These are phyloP conservation scores for Temnothorax unifasciatus DNA, from an alignment of 2,888 invertebrate genomes.

Conservation along the genomic window DNA sequence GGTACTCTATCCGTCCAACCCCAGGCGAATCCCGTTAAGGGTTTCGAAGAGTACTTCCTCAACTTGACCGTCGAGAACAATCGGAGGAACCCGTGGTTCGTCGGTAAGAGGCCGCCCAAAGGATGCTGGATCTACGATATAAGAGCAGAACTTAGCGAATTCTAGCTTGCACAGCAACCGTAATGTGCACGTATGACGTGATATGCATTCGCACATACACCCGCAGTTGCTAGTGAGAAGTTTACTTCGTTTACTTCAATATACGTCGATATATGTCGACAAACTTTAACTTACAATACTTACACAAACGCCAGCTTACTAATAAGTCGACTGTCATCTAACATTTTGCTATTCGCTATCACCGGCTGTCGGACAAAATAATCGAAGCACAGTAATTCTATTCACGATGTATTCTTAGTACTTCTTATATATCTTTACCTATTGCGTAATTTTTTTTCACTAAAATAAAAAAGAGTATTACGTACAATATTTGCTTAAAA, in stretches of 20 bases:
- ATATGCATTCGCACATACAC: background rate
- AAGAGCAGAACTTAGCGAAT: constrained; percentile 17
- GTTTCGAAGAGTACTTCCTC: constrained; percentile 96
- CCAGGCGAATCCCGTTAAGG: constrained; percentile 95
- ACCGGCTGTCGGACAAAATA: background rate
- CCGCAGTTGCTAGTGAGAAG: constrained; percentile 8
- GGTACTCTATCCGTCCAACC: constrained; percentile 98
- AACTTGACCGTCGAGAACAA: constrained; percentile 94
- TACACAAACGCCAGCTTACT: background rate
- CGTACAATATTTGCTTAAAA: constrained; percentile 5
- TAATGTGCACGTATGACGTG: background rate
- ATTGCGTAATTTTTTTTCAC: background rate
- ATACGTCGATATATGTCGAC: background rate
- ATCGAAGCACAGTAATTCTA: background rate
- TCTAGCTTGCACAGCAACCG: constrained; percentile 8
- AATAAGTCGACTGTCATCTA: background rate
- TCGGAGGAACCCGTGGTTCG: constrained; percentile 97
- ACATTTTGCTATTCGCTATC: background rate
- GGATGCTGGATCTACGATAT: background rate
- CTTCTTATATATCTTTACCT: background rate
- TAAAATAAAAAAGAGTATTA: background rate
- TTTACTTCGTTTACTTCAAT: background rate
- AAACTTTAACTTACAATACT: background rate
- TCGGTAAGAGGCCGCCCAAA: constrained; percentile 89
- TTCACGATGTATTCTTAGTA: background rate